Base-by-base conservation (phyloP, 2,888 invertebrate species). In the Arctia plantaginis region DNA sequence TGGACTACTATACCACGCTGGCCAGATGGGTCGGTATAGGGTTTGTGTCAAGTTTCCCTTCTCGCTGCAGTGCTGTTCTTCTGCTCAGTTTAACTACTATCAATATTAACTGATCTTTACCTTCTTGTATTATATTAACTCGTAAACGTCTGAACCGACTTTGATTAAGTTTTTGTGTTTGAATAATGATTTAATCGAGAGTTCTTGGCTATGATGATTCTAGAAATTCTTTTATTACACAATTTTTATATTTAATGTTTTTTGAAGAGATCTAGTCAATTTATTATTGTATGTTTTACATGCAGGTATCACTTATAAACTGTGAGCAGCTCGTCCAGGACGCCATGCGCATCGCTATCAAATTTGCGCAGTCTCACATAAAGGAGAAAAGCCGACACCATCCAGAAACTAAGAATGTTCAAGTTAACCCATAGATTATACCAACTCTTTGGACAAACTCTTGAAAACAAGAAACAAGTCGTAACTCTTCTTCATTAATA, bases 281-380 rank as follows among this genome's bases (percentile, higher is more conserved):
- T 23, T 23, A 51, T 51, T 4, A 23, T n/a, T n/a, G n/a, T 51
- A 51, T 18, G 8, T 55, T n/a, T 55, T 55, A n/a, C 1, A 0
- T 41, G 0, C 87, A 96, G 96, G 96, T 95, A 80, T 95, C 95
- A 81, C 89, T 96, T 4, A 96, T 95, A 77, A 95, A 92, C 83
- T 97, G 97, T 91, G 97, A 97, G 85, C 96, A 96, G 71, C 93
- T 97, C 82, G 94, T 97, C 18, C 96, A 96, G 76, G 95, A 96
- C 82, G 97, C 97, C 66, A 94, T 97, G 90, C 89, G 95, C 15
- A 93, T 92, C 65, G 97, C 97, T 18, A 95, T 96, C 75, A 89
- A 93, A 76, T 97, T 93, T 87, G 94, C 94, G 33, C 91, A 92
- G 80, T 84, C 89, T n/a, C 91, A 92, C 78, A 71, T 81, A 41